Conservation (phyloP, 2,113 vertebrate genomes). For the Pristiophorus japonicus region DNA sequence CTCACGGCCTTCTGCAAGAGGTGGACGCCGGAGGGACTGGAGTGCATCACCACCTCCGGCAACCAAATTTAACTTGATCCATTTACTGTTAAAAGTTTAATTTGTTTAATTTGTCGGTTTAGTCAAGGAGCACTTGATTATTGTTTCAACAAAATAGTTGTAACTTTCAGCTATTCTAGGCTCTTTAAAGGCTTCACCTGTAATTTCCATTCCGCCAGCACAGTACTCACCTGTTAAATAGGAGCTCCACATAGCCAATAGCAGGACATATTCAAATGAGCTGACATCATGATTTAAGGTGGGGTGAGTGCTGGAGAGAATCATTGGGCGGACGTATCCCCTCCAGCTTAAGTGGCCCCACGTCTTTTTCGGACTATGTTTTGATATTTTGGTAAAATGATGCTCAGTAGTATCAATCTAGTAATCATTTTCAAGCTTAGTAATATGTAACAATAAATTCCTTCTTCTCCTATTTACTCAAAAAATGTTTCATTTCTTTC, state of each 20-base stretch:
- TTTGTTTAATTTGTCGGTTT: too few species aligned
- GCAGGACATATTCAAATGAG: neutral
- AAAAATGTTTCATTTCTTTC: conserved; percentile 44
- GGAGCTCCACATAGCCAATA: neutral
- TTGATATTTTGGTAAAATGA: neutral
- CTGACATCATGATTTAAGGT: neutral
- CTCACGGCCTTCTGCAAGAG: too few species aligned
- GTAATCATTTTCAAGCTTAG: neutral
- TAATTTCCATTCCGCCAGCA: neutral
- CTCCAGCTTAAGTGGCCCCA: neutral
- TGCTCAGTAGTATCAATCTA: neutral
- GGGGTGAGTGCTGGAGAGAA: neutral
- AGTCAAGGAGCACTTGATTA: too few species aligned
- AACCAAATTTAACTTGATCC: too few species aligned
- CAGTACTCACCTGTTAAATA: neutral
- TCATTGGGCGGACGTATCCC: neutral
- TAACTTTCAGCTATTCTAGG: neutral
- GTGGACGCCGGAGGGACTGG: too few species aligned
- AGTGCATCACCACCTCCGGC: too few species aligned
- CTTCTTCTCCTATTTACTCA: conserved; percentile 35
- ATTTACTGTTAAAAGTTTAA: too few species aligned
- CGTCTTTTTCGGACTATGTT: neutral
- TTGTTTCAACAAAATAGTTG: too few species aligned
- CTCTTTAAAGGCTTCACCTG: neutral
- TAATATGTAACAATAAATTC: neutral